Base-by-base conservation (phyloP, 1,140 invertebrate species). In the Drosophila lacteicornis region DNA sequence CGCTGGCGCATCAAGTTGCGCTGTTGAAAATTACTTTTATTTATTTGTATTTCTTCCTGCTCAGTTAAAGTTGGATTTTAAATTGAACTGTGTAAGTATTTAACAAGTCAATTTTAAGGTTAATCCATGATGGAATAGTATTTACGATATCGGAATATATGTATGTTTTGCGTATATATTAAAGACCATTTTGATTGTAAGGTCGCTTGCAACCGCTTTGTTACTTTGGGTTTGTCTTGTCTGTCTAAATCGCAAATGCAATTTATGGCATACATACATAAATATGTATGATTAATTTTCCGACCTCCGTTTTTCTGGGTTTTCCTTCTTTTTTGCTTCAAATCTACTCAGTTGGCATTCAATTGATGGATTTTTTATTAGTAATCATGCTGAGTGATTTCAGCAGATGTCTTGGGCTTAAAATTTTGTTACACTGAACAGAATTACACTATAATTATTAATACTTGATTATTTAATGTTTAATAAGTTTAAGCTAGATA, bases 311-410 rank as follows among this genome's bases (percentile, higher is more conserved):
- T 22, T 55, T 27, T 38, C 33, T 42, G n/a, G 42, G n/a, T 22
- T 47, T 40, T 40, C 15, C 38, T 22, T 56, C 6, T 49, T 45
- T n/a, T 42, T 51, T 33, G 13, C 36, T 17, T 33, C 17, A 17
- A 68, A 60, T 79, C 42, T 57, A 42, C 49, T 78, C 47, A 59
- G 79, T 79, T 79, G 76, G 19, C 76, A 67, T 67, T 74, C 77
- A 65, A 74, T 74, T 51, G 40, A 74, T 61, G 43, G 47, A 55
- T 45, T 57, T 79, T 66, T 70, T 78, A 53, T 33, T 58, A 56
- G 76, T 61, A 57, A 79, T 80, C 77, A 80, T 49, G 40, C 50
- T 67, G 42, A 80, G 63, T 40, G 55, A 49, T 55, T 53, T 66
- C 45, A 25, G 30, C 33, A 42, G 40, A 45, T n/a, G n/a, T 56